A percentile compares a stretch with the other conserved stretches of the same genome.
phyloP scores from a whole-genome alignment of 1,140 invertebrate species.

The Euura lappo region DNA sequence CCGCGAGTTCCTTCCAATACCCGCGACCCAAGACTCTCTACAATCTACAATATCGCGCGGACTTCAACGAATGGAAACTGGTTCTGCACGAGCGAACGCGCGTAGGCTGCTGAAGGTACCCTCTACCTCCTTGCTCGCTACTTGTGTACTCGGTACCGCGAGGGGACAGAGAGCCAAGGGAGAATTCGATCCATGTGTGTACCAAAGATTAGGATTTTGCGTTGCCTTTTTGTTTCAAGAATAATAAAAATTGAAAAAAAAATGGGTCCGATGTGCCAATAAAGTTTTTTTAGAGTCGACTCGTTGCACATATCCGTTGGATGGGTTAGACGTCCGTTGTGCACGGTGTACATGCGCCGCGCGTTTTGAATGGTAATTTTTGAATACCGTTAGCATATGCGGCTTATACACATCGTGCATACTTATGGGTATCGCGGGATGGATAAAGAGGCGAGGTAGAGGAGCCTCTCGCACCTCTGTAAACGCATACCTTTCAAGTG shows the following conservation, averaged over 20 bases:
- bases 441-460: not conserved
- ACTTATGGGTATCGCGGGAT: not conserved
- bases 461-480: not conserved
- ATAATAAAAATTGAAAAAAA: no score
- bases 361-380: not conserved
- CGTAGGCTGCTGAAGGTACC: conserved; percentile 19
- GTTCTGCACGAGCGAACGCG: conserved; percentile 28
- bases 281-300: no score
- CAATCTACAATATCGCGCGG: not conserved
- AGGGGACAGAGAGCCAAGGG: no score
- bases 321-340: no score
- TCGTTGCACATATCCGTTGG: no score
- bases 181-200: no score
- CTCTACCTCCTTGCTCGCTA: not conserved
- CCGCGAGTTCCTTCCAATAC: not conserved
- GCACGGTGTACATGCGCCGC: not conserved
- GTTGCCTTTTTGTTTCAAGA: no score
- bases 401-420: no score
- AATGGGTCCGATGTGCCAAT: no score
- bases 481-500: conserved; percentile 30
- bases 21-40: not conserved
- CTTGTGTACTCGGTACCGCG: no score
- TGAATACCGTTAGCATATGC: not conserved
- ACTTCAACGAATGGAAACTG: conserved; percentile 46
- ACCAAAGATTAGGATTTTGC: no score